phyloP scores from a whole-genome alignment of 2,113 vertebrate species.

The Nansenia antarctica region DNA sequence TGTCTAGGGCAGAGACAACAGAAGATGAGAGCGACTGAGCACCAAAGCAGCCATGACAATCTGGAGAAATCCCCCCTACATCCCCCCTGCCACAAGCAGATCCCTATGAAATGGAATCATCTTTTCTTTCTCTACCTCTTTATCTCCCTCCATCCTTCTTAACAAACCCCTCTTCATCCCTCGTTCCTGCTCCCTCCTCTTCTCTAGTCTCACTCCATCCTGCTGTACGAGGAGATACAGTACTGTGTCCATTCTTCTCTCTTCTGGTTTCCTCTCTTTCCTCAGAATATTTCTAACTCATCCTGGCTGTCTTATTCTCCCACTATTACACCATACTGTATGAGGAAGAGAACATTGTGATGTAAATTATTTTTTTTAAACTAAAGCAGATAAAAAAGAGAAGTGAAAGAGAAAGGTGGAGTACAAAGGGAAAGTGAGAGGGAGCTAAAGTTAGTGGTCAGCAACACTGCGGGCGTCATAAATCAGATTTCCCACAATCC shows the following conservation, averaged over 20 bases:
- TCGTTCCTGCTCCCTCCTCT: neutral
- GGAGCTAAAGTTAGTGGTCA: slow-evolving; percentile 75
- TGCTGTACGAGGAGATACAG: neutral
- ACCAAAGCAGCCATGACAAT: slow-evolving; percentile 60
- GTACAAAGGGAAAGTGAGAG: slow-evolving; percentile 34
- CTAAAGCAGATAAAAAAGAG: neutral
- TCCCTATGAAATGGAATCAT: slow-evolving; percentile 67
- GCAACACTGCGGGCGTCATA: slow-evolving; percentile 79
- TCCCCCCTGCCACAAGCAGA: slow-evolving; percentile 42
- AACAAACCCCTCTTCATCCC: slow-evolving; percentile 35
- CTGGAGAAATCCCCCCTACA: slow-evolving; percentile 34
- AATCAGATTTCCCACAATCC: slow-evolving; percentile 84
- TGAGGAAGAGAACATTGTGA: too few species aligned
- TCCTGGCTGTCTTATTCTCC: slow-evolving; percentile 1
- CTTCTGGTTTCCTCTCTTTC: neutral
- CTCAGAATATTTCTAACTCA: neutral
- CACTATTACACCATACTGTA: slow-evolving; percentile 29
- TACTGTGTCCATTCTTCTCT: too few species aligned
- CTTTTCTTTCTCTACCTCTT: slow-evolving; percentile 44
- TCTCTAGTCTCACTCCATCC: slow-evolving; percentile 6
- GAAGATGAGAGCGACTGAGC: slow-evolving; percentile 57
- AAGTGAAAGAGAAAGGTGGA: slow-evolving; percentile 48
- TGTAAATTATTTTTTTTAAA: too few species aligned
- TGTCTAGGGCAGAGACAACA: slow-evolving; percentile 48
- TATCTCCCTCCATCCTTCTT: slow-evolving; percentile 43